These are phyloP conservation scores for Linnaemya vulpina DNA, from an alignment of 2,888 invertebrate species.

Conservation along the genomic window DNA sequence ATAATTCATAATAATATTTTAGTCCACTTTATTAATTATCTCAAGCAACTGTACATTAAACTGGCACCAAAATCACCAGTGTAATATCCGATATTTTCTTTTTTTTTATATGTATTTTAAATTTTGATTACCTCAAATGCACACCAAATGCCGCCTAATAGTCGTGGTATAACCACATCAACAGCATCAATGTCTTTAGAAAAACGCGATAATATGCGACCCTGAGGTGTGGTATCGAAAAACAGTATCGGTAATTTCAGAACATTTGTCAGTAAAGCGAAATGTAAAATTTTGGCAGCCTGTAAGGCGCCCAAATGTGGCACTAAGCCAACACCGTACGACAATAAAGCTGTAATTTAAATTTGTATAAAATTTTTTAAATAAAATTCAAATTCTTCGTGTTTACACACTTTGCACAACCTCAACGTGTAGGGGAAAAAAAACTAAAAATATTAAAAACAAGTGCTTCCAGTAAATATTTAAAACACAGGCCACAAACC, in stretches of 20 bases:
- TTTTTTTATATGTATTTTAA: constrained; percentile 8
- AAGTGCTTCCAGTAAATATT: not conserved
- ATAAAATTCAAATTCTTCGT: not conserved
- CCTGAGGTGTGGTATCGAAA: constrained; percentile 86
- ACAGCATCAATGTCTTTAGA: constrained; percentile 82
- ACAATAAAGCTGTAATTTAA: constrained; percentile 65
- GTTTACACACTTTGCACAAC: not conserved
- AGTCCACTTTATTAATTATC: not conserved
- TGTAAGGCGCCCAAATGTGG: constrained; percentile 66
- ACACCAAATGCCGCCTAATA: constrained; percentile 84
- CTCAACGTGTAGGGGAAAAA: not conserved
- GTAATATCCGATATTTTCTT: not conserved
- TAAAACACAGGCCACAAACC: not conserved
- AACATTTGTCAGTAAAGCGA: constrained; percentile 82
- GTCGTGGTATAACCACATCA: constrained; percentile 80
- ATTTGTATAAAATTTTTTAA: constrained; percentile 15
- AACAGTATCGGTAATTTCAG: constrained; percentile 84
- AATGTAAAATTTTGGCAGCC: constrained; percentile 64
- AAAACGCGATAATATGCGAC: constrained; percentile 84
- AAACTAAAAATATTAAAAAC: not conserved
- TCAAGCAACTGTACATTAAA: constrained; percentile 35
- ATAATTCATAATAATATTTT: not conserved
- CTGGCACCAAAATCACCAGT: not conserved
- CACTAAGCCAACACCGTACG: constrained; percentile 61
- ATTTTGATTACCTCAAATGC: constrained; percentile 83